phyloP scores from a whole-genome alignment of 2,113 vertebrate species.

The Psophia crepitans region DNA sequence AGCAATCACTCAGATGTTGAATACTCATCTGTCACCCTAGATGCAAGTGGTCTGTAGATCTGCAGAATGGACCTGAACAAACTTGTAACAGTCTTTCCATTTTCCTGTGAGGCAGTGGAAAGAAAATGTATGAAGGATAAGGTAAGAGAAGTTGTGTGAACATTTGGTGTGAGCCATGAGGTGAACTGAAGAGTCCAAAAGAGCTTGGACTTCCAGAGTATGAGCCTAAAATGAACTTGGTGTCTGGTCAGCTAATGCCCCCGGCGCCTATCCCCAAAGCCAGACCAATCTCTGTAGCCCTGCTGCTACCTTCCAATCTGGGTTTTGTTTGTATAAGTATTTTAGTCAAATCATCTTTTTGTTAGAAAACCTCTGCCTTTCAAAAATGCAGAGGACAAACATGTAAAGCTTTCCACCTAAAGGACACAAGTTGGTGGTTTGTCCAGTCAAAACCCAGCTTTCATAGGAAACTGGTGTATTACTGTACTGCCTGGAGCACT shows the following conservation, averaged over 20 bases:
- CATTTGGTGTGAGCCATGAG: not conserved
- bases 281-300: not conserved
- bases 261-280: rapidly evolving
- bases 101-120: not conserved
- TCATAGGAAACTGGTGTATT: not conserved
- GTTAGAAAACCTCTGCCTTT: not conserved
- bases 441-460: not conserved
- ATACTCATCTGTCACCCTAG: not conserved
- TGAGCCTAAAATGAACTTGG: not conserved
- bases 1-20: not conserved
- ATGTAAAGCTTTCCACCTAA: not conserved
- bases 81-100: not conserved
- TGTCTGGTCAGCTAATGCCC: rapidly evolving
- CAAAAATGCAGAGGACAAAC: not conserved
- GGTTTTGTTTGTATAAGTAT: not conserved
- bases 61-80: not conserved
- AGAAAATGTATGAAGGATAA: not conserved
- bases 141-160: not conserved
- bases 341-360: not conserved
- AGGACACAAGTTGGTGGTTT: not conserved
- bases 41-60: not conserved
- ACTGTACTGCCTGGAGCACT: not conserved
- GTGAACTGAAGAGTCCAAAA: not conserved
- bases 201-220: not conserved
- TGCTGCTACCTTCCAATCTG: not conserved